Evolutionary conservation across 2,888 invertebrate species (phyloP).

Genomic region (Emmelina monodactyla): DNA sequence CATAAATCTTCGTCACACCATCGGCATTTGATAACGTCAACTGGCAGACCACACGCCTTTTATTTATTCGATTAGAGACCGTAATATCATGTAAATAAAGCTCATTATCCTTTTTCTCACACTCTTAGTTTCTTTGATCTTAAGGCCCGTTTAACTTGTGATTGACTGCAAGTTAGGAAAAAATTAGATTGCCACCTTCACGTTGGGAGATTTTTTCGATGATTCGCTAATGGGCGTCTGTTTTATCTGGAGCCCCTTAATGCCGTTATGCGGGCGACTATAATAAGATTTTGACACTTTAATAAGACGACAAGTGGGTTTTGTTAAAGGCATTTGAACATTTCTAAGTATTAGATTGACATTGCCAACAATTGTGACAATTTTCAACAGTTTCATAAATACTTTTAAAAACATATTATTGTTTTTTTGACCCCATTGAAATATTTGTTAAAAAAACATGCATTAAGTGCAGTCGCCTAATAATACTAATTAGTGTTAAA

Average conservation of each 20-base stretch:
- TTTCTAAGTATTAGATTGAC: too few species aligned
- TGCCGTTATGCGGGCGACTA: constrained; percentile 59
- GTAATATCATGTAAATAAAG: too few species aligned
- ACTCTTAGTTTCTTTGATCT: constrained; percentile 49
- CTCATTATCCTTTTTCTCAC: not conserved
- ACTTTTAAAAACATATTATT: too few species aligned
- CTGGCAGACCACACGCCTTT: constrained; percentile 22
- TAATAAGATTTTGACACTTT: constrained; percentile 63
- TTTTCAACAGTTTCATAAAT: too few species aligned
- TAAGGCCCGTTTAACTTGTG: constrained; percentile 56
- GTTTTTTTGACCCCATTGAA: too few species aligned
- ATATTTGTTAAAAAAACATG: too few species aligned
- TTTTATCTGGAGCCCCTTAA: constrained; percentile 60
- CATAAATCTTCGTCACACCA: constrained; percentile 46
- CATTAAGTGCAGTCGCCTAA: too few species aligned
- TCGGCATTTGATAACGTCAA: constrained; percentile 22
- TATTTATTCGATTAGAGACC: too few species aligned
- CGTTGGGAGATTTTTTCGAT: constrained; percentile 42
- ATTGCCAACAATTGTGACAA: too few species aligned
- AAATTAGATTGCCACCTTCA: constrained; percentile 62
- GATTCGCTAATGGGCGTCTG: constrained; percentile 56
- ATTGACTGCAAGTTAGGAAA: constrained; percentile 53
- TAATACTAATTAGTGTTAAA: too few species aligned
- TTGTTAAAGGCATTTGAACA: too few species aligned
- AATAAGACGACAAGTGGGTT: constrained; percentile 36